Conservation (phyloP, 2,888 invertebrate species). For the Allacma fusca region DNA sequence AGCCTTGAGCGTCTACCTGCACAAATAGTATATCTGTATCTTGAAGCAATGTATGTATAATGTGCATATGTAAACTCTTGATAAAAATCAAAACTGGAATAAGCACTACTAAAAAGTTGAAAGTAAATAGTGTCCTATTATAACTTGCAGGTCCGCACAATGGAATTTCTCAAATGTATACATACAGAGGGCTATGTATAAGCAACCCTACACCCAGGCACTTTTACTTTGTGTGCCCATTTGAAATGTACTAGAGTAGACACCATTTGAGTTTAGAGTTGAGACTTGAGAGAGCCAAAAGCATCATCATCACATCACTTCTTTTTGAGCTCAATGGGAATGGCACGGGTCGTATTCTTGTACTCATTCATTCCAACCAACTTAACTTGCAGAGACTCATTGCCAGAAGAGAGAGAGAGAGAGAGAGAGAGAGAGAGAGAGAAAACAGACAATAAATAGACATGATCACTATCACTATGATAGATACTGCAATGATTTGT, state of each 20-base stretch:
- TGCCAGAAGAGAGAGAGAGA: not conserved
- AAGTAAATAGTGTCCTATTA: too few species aligned
- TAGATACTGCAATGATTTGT: slow-evolving; percentile 20
- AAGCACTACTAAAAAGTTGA: too few species aligned
- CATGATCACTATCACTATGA: slow-evolving; percentile 4
- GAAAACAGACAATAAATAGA: not conserved
- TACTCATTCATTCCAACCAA: slow-evolving; percentile 26
- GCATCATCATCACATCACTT: slow-evolving; percentile 43
- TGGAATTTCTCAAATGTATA: not conserved
- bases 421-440: slow-evolving; percentile 14
- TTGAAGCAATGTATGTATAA: too few species aligned
- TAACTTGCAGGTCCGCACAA: not conserved
- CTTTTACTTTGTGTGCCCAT: slow-evolving; percentile 15
- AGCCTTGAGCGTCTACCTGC: too few species aligned
- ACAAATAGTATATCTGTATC: too few species aligned
- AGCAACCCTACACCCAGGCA: not conserved
- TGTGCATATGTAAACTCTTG: too few species aligned
- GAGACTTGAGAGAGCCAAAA: slow-evolving; percentile 25
- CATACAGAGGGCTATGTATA: not conserved
- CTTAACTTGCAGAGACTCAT: slow-evolving; percentile 19
- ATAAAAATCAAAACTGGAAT: too few species aligned
- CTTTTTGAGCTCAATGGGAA: slow-evolving; percentile 34
- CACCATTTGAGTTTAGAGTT: slow-evolving; percentile 42
- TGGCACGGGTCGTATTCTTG: slow-evolving; percentile 40
- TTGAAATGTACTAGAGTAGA: slow-evolving; percentile 30